Evolutionary conservation across 2,888 invertebrate genomes (phyloP), one percentile per base, ranked within the genome.

Genomic region (Melolontha melolontha): DNA sequence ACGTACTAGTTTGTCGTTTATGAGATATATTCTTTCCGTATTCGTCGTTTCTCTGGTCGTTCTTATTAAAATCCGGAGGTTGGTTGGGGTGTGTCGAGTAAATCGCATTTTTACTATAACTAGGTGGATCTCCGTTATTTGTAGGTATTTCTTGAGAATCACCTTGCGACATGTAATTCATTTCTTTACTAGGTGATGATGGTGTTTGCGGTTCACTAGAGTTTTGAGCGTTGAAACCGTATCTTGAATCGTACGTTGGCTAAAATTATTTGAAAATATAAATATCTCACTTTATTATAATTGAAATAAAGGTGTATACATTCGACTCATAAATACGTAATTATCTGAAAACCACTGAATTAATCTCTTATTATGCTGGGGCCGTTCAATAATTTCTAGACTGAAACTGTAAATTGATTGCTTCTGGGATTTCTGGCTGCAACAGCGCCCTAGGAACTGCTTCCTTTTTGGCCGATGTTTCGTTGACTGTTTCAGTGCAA

Each of bases 161-260:
- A 68, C 78, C 80, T 12, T 81, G 81, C 7, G 81, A 75, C 10
- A 79, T 73, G 72, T 78, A 82, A 8, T 75, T 74, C 17, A 79
- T 77, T 52, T 83, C 82, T 75, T 82, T 82, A 12, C 71, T 75
- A 11, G 71, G 76, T 2, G 77, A 75, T 6, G 77, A 76, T 8
- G 79, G 74, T 0, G 77, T 74, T 64, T 77, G 76, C 2, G 73
- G 71, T 52, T 76, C 75, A 8, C 64, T 55, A 11, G 72, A 57
- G 14, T 63, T 69, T 64, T 72, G 71, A 34, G 47, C 49, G 59
- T 79, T 80, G 73, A 83, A 84, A 34, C 83, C 83, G 67, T 83
- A 84, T 41, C 83, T 73, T 1, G 80, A 76, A 64, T 84, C 83
- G 65, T 84, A 84, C 2, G 77, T 82, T 2, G 83, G 83, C 83